Conservation (phyloP, 1,140 invertebrate genomes). For the Bombus terrestris region DNA sequence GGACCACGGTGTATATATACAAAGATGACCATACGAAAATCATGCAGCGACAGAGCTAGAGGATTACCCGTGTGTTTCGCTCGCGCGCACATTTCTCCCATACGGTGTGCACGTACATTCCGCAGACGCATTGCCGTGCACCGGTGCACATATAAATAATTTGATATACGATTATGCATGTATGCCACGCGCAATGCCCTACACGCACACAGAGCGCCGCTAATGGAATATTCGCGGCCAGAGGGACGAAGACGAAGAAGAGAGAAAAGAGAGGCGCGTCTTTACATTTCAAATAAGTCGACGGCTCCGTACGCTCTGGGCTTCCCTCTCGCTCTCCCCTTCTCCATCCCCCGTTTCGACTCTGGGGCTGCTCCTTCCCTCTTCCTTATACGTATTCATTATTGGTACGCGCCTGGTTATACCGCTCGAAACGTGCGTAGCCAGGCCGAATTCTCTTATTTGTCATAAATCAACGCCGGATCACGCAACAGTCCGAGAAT, state of each 20-base stretch:
- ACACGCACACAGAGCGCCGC: slow-evolving; percentile 53
- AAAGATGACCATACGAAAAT: background rate
- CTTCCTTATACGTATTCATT: slow-evolving; percentile 80
- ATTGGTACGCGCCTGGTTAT: slow-evolving; percentile 77
- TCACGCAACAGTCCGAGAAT: slow-evolving; percentile 67
- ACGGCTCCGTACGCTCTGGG: slow-evolving; percentile 62
- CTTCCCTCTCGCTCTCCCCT: slow-evolving; percentile 33
- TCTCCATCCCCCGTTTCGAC: background rate
- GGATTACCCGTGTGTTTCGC: background rate
- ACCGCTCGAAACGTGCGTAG: slow-evolving; percentile 69
- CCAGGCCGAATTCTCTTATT: slow-evolving; percentile 76
- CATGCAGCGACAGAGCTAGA: background rate
- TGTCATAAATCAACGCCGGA: slow-evolving; percentile 78
- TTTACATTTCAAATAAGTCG: slow-evolving; percentile 81
- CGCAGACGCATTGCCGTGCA: slow-evolving; percentile 47
- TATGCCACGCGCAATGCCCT: slow-evolving; percentile 74
- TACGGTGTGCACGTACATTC: slow-evolving; percentile 33
- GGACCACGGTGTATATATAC: background rate
- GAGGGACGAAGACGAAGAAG: slow-evolving; percentile 23
- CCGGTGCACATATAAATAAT: slow-evolving; percentile 74
- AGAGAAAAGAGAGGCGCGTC: slow-evolving; percentile 68
- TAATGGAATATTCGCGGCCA: slow-evolving; percentile 71
- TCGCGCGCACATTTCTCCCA: slow-evolving; percentile 9
- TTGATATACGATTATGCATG: slow-evolving; percentile 75
- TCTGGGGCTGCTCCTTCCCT: slow-evolving; percentile 56